Base-by-base conservation (phyloP, 2,797 vertebrate species). In the Schizopygopsis malacanthus region DNA sequence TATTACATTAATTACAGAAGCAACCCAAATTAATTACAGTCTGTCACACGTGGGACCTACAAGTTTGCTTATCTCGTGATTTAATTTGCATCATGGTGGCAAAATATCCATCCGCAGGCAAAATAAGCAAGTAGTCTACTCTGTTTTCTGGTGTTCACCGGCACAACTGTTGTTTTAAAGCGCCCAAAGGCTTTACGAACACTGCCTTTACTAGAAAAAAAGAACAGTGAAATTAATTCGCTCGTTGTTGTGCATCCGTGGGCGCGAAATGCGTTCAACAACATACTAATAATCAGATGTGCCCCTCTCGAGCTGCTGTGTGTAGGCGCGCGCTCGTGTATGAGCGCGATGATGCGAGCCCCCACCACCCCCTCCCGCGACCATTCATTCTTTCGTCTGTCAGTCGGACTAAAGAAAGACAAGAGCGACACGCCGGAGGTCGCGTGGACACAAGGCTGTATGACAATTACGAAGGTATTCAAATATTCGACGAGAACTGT, bases 361-460 rank as follows among this genome's bases (percentile, higher is more conserved):
- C 72, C 88, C 88, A 87, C 89, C 83, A 85, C 86, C 47, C 90
- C 90, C 90, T 89, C 90, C n/a, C 91, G 88, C 86, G 89, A 88
- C 84, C 92, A 91, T 91, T 91, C 90, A 90, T 91, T 91, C 91
- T 92, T 90, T 92, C 91, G 92, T 92, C 90, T 91, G 89, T 90
- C 91, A 87, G 91, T 84, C 89, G 88, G 91, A 89, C 91, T 70
- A 86, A 90, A 86, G 88, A 79, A 86, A 92, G 90, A 86, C 56
- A 2, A 63, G 80, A 79, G 91, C 88, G 90, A 91, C 90, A 90
- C 90, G 81, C 84, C 85, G 88, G 85, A 79, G 83, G 78, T 90
- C 70, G 92, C 92, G 90, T 90, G 93, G 91, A 93, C 94, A 93
- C 91, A 47, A 92, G 90, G 87, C 84, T 89, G 89, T 83, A 39